Percentiles rank a stretch among this genome's conserved stretches.
Conservation (phyloP, 92 coral and sea anemone genomes). For the Galaxea fascicularis region DNA sequence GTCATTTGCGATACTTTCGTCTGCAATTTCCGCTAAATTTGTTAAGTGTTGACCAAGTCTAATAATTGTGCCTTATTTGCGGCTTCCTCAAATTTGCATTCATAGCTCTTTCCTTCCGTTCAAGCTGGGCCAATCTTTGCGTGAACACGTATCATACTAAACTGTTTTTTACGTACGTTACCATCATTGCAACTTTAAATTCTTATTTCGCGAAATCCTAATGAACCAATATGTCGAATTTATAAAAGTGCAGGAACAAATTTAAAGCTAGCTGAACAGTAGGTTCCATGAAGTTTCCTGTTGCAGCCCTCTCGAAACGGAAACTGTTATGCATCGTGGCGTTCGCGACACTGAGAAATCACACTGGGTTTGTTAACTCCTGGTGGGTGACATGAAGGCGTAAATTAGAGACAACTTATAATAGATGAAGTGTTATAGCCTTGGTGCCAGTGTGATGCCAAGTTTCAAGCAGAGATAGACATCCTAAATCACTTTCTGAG, state of each 20-base stretch:
- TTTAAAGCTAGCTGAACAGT: not conserved
- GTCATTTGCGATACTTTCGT: not conserved
- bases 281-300: not conserved
- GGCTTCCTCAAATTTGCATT: not conserved
- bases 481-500: constrained; percentile 8
- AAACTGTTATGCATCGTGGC: not conserved
- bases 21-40: constrained; percentile 29
- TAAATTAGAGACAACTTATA: not conserved
- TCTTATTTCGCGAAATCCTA: not conserved
- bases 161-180: too few relatives aligned
- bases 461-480: not conserved
- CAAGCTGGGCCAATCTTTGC: not conserved
- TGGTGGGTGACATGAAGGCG: not conserved
- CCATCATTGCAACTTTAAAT: not conserved
- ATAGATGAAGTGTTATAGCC: constrained; percentile 9
- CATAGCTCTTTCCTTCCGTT: not conserved
- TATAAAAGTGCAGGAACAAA: not conserved
- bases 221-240: too few relatives aligned
- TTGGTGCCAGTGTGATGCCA: not conserved
- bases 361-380: too few relatives aligned
- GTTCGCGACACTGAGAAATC: not conserved
- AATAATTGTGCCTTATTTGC: not conserved
- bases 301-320: not conserved
- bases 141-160: not conserved
- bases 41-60: constrained; percentile 24